These are phyloP conservation scores for Podargus strigoides DNA, from an alignment of 2,797 vertebrate species.

Conservation along the genomic window DNA sequence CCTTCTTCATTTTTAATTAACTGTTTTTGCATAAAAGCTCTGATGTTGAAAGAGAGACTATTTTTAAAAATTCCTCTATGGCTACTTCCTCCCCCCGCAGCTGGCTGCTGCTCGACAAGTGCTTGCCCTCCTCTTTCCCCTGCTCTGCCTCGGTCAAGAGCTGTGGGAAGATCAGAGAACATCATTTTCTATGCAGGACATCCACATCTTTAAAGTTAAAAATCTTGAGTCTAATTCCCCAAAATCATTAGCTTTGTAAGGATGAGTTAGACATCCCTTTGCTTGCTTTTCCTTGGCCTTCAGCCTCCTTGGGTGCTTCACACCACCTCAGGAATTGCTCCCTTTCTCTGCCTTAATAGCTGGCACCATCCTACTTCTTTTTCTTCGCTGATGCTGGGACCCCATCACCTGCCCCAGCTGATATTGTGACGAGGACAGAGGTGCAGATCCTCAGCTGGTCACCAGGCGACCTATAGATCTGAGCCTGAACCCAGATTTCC, in stretches of 20 bases:
- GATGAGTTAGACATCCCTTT: not conserved
- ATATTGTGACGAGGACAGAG: not conserved
- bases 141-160: not conserved
- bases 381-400: not conserved
- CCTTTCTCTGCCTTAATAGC: not conserved
- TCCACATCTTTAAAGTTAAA: not conserved
- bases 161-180: not conserved
- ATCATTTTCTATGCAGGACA: not conserved
- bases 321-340: accelerated
- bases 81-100: conserved; percentile 31
- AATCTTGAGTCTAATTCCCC: not conserved
- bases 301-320: accelerated
- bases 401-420: not conserved
- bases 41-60: not conserved
- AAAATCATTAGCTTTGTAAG: not conserved
- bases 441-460: accelerated
- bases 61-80: conserved; percentile 59
- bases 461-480: not conserved
- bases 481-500: not conserved
- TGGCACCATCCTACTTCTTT: not conserved
- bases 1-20: not conserved
- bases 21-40: conserved; percentile 10
- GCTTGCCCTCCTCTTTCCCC: not conserved
- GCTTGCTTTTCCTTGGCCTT: not conserved
- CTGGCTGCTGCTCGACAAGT: conserved; percentile 28